phyloP scores from a whole-genome alignment of 2,113 vertebrate genomes.

The Clarias macrocephalus region DNA sequence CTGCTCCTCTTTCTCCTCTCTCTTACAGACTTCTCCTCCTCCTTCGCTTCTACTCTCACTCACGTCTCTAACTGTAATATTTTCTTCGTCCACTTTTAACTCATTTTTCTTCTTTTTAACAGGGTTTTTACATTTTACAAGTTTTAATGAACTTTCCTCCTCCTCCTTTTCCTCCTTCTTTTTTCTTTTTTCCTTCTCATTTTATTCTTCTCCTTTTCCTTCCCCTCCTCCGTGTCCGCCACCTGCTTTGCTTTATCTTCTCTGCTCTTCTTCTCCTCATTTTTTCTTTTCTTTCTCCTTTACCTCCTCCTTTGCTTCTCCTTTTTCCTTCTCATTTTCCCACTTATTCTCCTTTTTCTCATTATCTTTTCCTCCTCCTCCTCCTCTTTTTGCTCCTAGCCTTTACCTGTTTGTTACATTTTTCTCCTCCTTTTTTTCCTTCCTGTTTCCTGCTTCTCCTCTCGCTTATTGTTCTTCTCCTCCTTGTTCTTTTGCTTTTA shows the following conservation, averaged over 20 bases:
- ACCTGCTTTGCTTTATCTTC: conserved; percentile 27
- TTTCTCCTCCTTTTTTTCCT: conserved; percentile 30
- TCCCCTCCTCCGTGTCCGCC: conserved; percentile 61
- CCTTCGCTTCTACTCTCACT: background rate
- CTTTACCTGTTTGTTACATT: conserved; percentile 27
- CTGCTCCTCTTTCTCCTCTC: background rate
- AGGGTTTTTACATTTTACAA: too few relatives aligned
- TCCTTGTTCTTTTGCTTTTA: conserved; percentile 5
- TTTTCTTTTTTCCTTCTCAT: too few relatives aligned
- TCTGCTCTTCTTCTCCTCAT: conserved; percentile 51
- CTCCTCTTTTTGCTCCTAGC: conserved; percentile 27
- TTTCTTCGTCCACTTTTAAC: too few relatives aligned
- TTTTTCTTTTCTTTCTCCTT: conserved; percentile 41
- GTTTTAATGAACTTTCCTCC: too few relatives aligned
- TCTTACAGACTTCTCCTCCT: background rate
- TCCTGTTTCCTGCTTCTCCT: background rate
- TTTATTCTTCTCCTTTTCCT: conserved; percentile 41
- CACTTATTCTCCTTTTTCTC: too few relatives aligned
- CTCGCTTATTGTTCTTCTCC: background rate
- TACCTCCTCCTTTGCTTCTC: background rate
- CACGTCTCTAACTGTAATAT: too few relatives aligned
- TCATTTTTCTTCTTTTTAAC: too few relatives aligned
- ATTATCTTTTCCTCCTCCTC: too few relatives aligned
- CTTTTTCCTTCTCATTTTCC: background rate
- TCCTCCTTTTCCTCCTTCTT: conserved; percentile 32